These are phyloP conservation scores for Eurytoma adleriae DNA, from an alignment of 2,888 invertebrate species.

Conservation along the genomic window DNA sequence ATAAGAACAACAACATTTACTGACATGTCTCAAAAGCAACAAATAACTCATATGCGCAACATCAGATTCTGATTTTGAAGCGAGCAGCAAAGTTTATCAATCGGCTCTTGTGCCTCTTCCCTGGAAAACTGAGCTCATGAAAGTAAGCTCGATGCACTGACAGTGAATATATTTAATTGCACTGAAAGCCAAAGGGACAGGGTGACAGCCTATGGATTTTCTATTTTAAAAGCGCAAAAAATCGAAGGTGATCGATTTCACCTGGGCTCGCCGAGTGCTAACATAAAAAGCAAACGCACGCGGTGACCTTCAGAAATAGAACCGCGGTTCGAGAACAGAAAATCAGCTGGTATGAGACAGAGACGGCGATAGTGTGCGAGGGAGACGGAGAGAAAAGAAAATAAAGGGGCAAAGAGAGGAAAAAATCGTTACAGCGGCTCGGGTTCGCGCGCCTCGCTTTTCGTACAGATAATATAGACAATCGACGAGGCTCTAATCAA, in stretches of 20 bases:
- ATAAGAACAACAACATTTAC: conserved; percentile 30
- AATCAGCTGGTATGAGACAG: background rate
- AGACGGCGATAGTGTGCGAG: background rate
- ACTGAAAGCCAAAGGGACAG: background rate
- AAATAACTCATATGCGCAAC: background rate
- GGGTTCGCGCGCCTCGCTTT: conserved; percentile 13
- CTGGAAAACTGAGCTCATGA: background rate
- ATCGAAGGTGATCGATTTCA: conserved; percentile 30
- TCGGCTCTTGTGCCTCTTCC: background rate
- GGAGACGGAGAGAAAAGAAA: no score
- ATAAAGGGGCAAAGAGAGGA: background rate
- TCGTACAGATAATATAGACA: background rate
- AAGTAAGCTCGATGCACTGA: background rate
- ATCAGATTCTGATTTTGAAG: background rate
- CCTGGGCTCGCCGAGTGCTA: background rate
- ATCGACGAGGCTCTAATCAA: conserved; percentile 11
- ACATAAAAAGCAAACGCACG: conserved; percentile 4
- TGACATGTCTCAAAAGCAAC: conserved; percentile 3
- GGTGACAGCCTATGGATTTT: conserved; percentile 4
- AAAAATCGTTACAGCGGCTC: conserved; percentile 39
- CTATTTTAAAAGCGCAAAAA: conserved; percentile 30
- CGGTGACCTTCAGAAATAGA: conserved; percentile 23
- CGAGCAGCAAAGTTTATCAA: background rate
- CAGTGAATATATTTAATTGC: background rate
- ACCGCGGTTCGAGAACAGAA: background rate